Base-by-base conservation (phyloP, 2,113 vertebrate genomes). In the Pangasianodon gigas region DNA sequence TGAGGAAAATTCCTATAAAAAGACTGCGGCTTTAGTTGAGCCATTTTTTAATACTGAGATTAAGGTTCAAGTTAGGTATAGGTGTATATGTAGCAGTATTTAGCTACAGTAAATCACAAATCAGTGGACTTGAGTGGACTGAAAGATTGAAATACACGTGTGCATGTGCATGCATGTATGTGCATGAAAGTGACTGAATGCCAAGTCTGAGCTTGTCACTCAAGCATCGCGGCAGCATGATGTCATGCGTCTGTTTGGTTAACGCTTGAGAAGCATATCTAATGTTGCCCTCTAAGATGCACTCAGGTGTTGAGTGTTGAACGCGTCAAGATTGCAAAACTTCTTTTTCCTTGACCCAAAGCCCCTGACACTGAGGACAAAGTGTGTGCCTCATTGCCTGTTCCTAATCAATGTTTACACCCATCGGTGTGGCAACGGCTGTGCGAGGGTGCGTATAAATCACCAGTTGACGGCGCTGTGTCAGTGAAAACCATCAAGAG, bases 351-450 rank as follows among this genome's bases (percentile, higher is more conserved):
- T 93, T 89, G 94, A 94, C 92, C 95, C 96, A 93, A 95, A 97
- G 94, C 94, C 93, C 93, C 93, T 93, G 93, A 94, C 94, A 94
- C 90, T 93, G 92, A 94, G 93, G 93, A 95, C 94, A 94, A 92
- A 89, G 93, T 95, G 94, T 94, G 94, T 95, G 95, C 93, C 93
- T 96, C 94, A 96, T 96, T 95, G 95, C 94, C 93, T 94, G 93
- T 90, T 92, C 93, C 92, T 95, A 96, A 96, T 96, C 95, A 95
- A 96, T 93, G 94, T 94, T 95, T 94, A 94, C 93, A 93, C 92
- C 94, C 94, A 95, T 95, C 93, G 93, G 91, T 93, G 87, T 90
- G 92, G 92, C 90, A 90, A 92, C 90, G 92, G 88, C 89, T 90
- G 83, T 81, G 92, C 48, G 19, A 83, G 71, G 81, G 87, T 52